Evolutionary conservation across 2,113 vertebrate genomes (phyloP).

Genomic region (Chloropsis cyanopogon): DNA sequence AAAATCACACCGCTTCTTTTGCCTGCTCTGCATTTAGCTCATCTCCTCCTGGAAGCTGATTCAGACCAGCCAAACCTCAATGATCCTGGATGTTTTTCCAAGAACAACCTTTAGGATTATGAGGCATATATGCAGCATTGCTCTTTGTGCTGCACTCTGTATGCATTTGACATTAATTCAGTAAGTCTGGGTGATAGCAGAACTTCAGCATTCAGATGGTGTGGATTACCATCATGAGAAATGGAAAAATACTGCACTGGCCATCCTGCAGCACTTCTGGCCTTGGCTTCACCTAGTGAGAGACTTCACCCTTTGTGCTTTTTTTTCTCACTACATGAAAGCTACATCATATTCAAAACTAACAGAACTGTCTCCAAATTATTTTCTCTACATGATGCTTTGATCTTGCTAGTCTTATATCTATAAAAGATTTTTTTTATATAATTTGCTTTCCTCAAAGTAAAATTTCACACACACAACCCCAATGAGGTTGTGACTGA

Average conservation of each 20-base stretch:
- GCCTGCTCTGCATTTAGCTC: not conserved
- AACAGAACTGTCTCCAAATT: not conserved
- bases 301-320: not conserved
- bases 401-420: not conserved
- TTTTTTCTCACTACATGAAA: not conserved
- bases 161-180: not conserved
- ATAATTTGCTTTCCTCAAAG: not conserved
- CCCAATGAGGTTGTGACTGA: not conserved
- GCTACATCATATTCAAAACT: not conserved
- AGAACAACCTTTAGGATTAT: not conserved
- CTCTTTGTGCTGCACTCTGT: not conserved
- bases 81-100: not conserved
- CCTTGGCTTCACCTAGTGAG: not conserved
- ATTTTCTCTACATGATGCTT: not conserved
- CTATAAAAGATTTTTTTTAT: not conserved
- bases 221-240: not conserved
- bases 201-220: not conserved
- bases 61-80: not conserved
- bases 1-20: not conserved
- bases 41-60: not conserved
- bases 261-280: not conserved
- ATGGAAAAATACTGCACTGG: not conserved
- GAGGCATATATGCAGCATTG: not conserved
- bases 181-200: not conserved
- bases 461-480: not conserved